Conservation (phyloP, 2,113 vertebrate genomes). For the Megaceryle maxima region DNA sequence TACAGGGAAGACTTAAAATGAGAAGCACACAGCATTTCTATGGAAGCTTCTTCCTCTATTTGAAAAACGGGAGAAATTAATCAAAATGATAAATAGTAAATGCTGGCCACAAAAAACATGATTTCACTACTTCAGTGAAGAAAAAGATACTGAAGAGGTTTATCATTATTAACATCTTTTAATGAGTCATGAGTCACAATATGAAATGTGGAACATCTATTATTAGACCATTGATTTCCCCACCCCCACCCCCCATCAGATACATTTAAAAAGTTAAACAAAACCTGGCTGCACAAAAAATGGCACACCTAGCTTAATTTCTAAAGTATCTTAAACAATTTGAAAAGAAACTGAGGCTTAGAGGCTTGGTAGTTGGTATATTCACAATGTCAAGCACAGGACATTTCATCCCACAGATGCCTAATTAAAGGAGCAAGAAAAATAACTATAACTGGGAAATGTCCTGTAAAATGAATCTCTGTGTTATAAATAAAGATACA, state of each 20-base stretch:
- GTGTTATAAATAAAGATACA: conserved; percentile 39
- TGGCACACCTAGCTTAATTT: background rate
- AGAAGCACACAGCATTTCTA: background rate
- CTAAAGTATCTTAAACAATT: background rate
- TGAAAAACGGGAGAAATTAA: background rate
- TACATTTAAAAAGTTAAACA: conserved; percentile 18
- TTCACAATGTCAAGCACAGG: background rate
- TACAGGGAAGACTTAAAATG: background rate
- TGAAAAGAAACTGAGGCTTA: background rate
- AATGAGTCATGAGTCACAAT: background rate
- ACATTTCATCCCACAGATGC: background rate
- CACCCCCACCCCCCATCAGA: background rate
- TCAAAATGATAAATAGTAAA: background rate
- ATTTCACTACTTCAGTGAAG: background rate
- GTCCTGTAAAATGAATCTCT: conserved; percentile 30
- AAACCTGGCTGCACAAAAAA: background rate
- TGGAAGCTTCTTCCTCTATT: background rate
- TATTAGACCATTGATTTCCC: conserved; percentile 23
- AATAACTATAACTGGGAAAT: background rate
- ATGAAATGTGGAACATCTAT: conserved; percentile 8
- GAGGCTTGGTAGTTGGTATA: background rate
- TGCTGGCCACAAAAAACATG: background rate
- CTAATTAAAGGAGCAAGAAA: conserved; percentile 49
- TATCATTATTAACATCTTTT: background rate
- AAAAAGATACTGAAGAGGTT: background rate